phyloP scores from a whole-genome alignment of 1,140 invertebrate species.

The Conus ventricosus region DNA sequence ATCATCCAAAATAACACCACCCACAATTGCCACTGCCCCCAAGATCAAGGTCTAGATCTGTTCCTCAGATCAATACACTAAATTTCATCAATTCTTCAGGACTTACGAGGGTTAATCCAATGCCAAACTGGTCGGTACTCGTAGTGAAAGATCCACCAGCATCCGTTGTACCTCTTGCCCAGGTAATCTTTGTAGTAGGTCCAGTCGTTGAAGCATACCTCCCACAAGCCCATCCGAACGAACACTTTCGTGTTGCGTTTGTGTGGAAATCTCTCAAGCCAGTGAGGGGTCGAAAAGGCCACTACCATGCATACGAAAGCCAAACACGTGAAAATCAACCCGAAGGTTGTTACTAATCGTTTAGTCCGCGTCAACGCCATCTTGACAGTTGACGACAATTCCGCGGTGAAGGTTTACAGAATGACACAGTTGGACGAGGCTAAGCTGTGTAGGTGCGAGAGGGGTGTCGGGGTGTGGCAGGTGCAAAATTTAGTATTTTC shows the following conservation, averaged over 20 bases:
- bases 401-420: not conserved
- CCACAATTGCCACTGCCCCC: not conserved
- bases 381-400: constrained; percentile 28
- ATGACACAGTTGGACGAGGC: constrained; percentile 28
- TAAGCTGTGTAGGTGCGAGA: constrained; percentile 31
- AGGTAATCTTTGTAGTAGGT: constrained; percentile 93
- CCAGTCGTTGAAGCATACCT: constrained; percentile 95
- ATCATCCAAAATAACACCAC: not conserved
- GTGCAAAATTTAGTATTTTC: not conserved
- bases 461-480: not conserved
- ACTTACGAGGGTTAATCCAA: constrained; percentile 88
- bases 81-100: not conserved
- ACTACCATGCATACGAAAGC: constrained; percentile 80
- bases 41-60: not conserved
- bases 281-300: constrained; percentile 94
- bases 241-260: constrained; percentile 86
- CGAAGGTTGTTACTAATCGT: constrained; percentile 55
- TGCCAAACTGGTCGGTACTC: constrained; percentile 94
- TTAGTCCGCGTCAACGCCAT: constrained; percentile 51
- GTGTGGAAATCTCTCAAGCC: constrained; percentile 89
- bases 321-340: constrained; percentile 58
- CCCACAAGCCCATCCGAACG: constrained; percentile 89
- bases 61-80: not conserved
- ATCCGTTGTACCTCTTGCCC: constrained; percentile 92
- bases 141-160: constrained; percentile 93